phyloP scores from a whole-genome alignment of 1,140 invertebrate genomes.

The Caenorhabditis tropicalis region DNA sequence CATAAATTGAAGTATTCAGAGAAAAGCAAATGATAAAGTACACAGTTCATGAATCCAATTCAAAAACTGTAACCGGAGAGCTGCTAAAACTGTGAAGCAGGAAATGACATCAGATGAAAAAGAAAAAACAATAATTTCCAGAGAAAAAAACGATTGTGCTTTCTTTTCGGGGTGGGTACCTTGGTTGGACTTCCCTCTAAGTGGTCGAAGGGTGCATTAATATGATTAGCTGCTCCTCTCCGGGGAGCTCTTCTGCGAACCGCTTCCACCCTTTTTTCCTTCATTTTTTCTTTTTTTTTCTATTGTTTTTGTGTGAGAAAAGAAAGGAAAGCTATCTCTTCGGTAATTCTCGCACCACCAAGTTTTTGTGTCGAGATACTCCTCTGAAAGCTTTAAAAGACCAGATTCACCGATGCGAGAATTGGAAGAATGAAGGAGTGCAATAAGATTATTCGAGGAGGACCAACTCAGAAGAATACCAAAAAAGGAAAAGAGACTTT shows the following conservation, averaged over 20 bases:
- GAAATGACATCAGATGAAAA: constrained; percentile 19
- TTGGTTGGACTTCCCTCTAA: constrained; percentile 41
- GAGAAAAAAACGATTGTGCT: neutral
- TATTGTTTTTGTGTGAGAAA: constrained; percentile 39
- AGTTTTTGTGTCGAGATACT: neutral
- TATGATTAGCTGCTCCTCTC: constrained; percentile 41
- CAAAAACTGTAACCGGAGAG: no score
- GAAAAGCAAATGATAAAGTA: no score
- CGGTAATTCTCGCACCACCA: constrained; percentile 42
- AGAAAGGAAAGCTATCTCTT: neutral
- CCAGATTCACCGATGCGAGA: constrained; percentile 13
- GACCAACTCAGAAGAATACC: neutral
- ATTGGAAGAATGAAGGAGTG: neutral
- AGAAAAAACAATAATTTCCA: neutral
- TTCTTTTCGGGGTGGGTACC: constrained; percentile 1
- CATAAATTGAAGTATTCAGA: no score
- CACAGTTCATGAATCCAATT: no score
- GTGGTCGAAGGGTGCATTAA: constrained; percentile 28
- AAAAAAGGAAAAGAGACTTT: neutral
- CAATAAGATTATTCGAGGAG: constrained; percentile 31
- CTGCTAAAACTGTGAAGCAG: no score
- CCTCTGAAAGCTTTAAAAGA: constrained; percentile 6
- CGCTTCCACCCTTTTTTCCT: neutral
- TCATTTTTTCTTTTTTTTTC: neutral
- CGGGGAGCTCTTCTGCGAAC: constrained; percentile 32